These are phyloP conservation scores for Volucella bombylans DNA, from an alignment of 2,888 invertebrate genomes.

Conservation along the genomic window DNA sequence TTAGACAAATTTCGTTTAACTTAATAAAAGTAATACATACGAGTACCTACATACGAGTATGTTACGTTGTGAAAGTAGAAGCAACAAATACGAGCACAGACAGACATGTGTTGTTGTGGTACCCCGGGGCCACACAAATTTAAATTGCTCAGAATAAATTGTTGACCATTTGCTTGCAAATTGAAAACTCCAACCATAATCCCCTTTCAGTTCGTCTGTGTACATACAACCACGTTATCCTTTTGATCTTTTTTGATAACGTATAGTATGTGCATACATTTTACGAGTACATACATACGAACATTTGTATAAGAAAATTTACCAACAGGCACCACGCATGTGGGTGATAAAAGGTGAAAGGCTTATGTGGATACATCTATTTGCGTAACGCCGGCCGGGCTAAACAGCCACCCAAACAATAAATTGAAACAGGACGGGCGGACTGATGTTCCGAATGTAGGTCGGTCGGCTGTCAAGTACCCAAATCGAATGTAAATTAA, in stretches of 20 bases:
- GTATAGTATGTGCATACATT: slow-evolving; percentile 3
- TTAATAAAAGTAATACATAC: slow-evolving; percentile 55
- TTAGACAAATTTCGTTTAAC: slow-evolving; percentile 55
- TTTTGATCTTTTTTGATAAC: slow-evolving; percentile 64
- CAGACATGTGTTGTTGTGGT: slow-evolving; percentile 61
- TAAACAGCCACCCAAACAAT: slow-evolving; percentile 46
- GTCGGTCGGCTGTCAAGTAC: slow-evolving; percentile 59
- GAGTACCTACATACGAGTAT: not conserved
- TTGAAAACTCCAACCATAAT: slow-evolving; percentile 68
- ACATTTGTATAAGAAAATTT: slow-evolving; percentile 21
- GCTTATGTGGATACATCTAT: slow-evolving; percentile 40
- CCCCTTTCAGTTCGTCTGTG: slow-evolving; percentile 61
- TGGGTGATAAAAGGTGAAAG: slow-evolving; percentile 45
- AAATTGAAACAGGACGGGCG: slow-evolving; percentile 54
- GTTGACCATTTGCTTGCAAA: slow-evolving; percentile 73
- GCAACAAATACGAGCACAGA: slow-evolving; percentile 8
- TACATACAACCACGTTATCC: slow-evolving; percentile 62
- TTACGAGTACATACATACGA: not conserved
- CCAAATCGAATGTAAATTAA: slow-evolving; percentile 72
- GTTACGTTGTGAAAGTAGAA: slow-evolving; percentile 1
- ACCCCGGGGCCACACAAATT: slow-evolving; percentile 69
- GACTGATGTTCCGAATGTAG: slow-evolving; percentile 42
- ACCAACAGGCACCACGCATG: slow-evolving; percentile 44
- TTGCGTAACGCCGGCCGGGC: slow-evolving; percentile 45
- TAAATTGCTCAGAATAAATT: slow-evolving; percentile 71